Evolutionary conservation across 2,797 vertebrate genomes (phyloP), one percentile per base, ranked within the genome.

Genomic region (Spizella passerina): DNA sequence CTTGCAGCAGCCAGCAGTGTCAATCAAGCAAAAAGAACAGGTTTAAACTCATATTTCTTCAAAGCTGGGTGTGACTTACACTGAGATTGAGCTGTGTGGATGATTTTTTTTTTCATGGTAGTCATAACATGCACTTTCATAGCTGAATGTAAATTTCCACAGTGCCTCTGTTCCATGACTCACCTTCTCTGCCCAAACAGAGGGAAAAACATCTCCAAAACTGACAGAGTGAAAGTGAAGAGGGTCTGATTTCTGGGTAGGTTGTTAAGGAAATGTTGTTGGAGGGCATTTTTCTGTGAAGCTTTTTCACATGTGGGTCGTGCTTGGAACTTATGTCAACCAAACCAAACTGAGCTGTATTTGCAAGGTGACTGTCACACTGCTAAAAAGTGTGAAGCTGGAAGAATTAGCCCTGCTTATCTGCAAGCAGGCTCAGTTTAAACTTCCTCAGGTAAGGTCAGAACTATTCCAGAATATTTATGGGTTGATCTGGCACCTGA

Each of bases 101-200:
- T 93, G n/a, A 15, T 88, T 44, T 77, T 63, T 73, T 73, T 80
- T 65, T 27, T 66, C 11, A 52, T 43, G 13, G 52, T 93, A 88
- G 60, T 86, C 12, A 19, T 70, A 53, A 23, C 75, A 66, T 38
- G 68, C 5, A 4, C 56, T 82, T 77, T 71, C 69, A 38, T 17
- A 43, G 90, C 71, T 79, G 73, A 57, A 80, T n/a, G n/a, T 82
- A 55, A 88, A 46, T 92, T 96, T 94, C 90, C 88, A 80, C 7
- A 0, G n/a, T 20, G 52, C 19, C 47, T 82, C 52, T 77, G 79
- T 88, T 88, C 92, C 43, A 46, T 93, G 83, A 94, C 41, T 94
- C 30, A 6, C 71, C 82, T 92, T 36, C 76, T 75, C 69, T 87
- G 71, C 75, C 72, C 68, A 50, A 93, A 95, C 65, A 71, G 60